Percentiles rank a stretch among this genome's conserved stretches.
These are phyloP conservation scores for Notospermus geniculatus DNA, from an alignment of 1,140 invertebrate species.

Conservation along the genomic window DNA sequence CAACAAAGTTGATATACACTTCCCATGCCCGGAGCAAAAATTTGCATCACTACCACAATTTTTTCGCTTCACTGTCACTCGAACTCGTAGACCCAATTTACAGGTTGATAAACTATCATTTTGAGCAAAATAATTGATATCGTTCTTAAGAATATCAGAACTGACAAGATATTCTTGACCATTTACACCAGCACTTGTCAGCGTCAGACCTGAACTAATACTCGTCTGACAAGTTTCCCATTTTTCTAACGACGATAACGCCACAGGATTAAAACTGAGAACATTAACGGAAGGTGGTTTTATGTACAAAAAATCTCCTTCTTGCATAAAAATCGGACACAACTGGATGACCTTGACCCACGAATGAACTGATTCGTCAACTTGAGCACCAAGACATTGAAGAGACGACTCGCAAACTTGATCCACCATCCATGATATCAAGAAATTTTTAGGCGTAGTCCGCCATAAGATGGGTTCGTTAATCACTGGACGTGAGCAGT, in stretches of 20 bases:
- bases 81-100: neutral
- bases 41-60: neutral
- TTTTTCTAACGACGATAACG: neutral
- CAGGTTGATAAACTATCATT: neutral
- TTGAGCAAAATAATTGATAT: neutral
- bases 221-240: conserved; percentile 7
- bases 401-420: neutral
- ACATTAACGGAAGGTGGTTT: neutral
- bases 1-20: neutral
- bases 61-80: conserved; percentile 1
- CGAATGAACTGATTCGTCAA: neutral
- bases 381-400: neutral
- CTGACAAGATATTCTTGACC: too few species aligned
- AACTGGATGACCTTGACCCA: conserved; percentile 10
- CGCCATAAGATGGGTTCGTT: neutral
- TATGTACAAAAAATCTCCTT: conserved; percentile 10
- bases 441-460: neutral
- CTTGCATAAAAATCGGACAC: conserved; percentile 14
- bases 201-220: neutral
- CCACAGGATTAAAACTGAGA: neutral
- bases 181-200: neutral
- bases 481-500: too few species aligned
- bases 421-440: neutral
- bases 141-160: too few species aligned
- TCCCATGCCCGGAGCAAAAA: neutral